phyloP scores from a whole-genome alignment of 2,113 vertebrate species.

The Plotosus lineatus region DNA sequence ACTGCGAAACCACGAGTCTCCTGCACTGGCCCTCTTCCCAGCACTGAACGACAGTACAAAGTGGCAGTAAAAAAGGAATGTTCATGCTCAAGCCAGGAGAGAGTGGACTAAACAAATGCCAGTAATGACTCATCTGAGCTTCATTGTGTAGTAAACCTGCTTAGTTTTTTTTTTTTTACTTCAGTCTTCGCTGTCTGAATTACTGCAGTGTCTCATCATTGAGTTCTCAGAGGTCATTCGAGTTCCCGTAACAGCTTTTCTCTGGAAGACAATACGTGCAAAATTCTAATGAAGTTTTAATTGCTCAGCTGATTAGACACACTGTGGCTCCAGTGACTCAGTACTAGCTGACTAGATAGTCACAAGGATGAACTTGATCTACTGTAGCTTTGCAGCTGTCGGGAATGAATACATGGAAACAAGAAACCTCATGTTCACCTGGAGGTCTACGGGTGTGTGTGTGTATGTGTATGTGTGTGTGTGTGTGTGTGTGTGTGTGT shows the following conservation, averaged over 20 bases:
- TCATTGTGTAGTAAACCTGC: neutral
- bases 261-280: constrained; percentile 39
- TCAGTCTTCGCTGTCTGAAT: neutral
- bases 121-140: constrained; percentile 10
- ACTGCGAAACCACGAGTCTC: constrained; percentile 7
- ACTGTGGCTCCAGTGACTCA: constrained; percentile 41
- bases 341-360: constrained; percentile 22
- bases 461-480: constrained; percentile 26
- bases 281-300: constrained; percentile 67
- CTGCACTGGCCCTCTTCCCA: neutral
- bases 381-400: constrained; percentile 38
- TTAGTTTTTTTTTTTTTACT: neutral
- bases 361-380: constrained; percentile 49
- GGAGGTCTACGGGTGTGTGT: constrained; percentile 27
- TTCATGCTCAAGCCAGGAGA: neutral
- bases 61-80: constrained; percentile 21
- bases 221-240: constrained; percentile 1
- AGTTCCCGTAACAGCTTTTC: constrained; percentile 30
- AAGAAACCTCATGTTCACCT: constrained; percentile 35
- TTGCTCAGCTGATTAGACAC: constrained; percentile 48
- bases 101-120: constrained; percentile 9
- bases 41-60: constrained; percentile 9
- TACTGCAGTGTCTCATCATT: constrained; percentile 4
- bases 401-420: constrained; percentile 32
- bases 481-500: constrained; percentile 19